Evolutionary conservation across 2,113 vertebrate genomes (phyloP).

Genomic region (Caretta caretta): DNA sequence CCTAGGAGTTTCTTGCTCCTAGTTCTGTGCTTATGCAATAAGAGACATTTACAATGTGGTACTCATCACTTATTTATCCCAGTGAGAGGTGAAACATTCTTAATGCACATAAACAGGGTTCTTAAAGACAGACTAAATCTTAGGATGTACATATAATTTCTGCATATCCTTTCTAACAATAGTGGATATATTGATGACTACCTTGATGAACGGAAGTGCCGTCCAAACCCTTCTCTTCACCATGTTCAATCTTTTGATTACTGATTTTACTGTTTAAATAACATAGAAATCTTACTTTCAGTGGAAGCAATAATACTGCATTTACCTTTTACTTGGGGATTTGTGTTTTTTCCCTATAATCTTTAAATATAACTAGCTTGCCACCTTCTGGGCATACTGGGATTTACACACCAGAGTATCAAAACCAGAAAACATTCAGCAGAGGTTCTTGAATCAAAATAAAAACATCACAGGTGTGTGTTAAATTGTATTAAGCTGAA

Average conservation of each 20-base stretch:
- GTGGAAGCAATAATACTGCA: background rate
- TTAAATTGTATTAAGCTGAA: background rate
- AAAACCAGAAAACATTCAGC: slow-evolving; percentile 10
- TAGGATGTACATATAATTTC: background rate
- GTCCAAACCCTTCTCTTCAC: background rate
- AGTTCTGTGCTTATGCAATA: rapidly evolving
- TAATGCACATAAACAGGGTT: rapidly evolving
- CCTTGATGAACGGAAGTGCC: background rate
- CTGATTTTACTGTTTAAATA: background rate
- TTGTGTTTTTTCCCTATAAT: rapidly evolving
- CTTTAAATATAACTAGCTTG: slow-evolving; percentile 55
- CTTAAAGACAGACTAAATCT: background rate
- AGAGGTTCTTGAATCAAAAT: slow-evolving; percentile 18
- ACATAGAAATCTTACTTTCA: background rate
- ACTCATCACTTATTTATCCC: rapidly evolving
- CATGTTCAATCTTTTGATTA: background rate
- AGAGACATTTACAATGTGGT: rapidly evolving
- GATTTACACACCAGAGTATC: slow-evolving; percentile 40
- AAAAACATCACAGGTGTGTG: background rate
- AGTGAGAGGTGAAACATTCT: background rate
- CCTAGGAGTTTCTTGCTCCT: background rate
- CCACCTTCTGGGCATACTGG: slow-evolving; percentile 75
- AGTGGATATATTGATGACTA: background rate
- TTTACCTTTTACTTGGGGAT: background rate
- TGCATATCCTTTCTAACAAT: background rate